phyloP scores from a whole-genome alignment of 2,888 invertebrate species.

The Drosophila subsilvestris region DNA sequence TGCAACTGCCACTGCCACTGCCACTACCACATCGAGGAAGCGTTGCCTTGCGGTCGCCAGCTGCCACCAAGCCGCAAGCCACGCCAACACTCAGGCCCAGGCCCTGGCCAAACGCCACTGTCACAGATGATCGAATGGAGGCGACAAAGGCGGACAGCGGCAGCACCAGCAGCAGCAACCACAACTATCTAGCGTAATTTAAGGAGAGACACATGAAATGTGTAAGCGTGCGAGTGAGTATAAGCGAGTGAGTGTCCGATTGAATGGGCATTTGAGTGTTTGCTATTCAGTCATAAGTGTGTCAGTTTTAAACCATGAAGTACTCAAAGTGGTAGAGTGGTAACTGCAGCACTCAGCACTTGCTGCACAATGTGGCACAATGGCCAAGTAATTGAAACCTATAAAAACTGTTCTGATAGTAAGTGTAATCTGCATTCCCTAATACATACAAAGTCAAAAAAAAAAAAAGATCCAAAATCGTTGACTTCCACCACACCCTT shows the following conservation, averaged over 20 bases:
- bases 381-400: background rate
- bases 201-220: slow-evolving; percentile 48
- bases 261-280: slow-evolving; percentile 28
- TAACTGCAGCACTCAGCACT: background rate
- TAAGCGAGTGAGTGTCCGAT: slow-evolving; percentile 15
- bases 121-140: slow-evolving; percentile 67
- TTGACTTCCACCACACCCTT: slow-evolving; percentile 5
- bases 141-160: slow-evolving; percentile 3
- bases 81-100: slow-evolving; percentile 16
- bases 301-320: slow-evolving; percentile 37
- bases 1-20: slow-evolving; percentile 12
- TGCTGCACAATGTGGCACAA: slow-evolving; percentile 20
- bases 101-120: slow-evolving; percentile 48
- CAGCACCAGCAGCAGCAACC: slow-evolving; percentile 10
- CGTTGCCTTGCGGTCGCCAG: slow-evolving; percentile 39
- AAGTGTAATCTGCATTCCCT: background rate
- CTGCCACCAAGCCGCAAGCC: slow-evolving; percentile 38
- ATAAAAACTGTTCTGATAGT: background rate
- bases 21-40: slow-evolving; percentile 23
- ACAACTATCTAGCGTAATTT: slow-evolving; percentile 49
- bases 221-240: slow-evolving; percentile 19
- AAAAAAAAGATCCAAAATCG: background rate
- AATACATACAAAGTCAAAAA: background rate
- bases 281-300: slow-evolving; percentile 16
- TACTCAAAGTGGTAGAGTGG: slow-evolving; percentile 12